These are phyloP conservation scores for Lepidocolaptes lacrymiger DNA, from an alignment of 2,797 vertebrate species.

Conservation along the genomic window DNA sequence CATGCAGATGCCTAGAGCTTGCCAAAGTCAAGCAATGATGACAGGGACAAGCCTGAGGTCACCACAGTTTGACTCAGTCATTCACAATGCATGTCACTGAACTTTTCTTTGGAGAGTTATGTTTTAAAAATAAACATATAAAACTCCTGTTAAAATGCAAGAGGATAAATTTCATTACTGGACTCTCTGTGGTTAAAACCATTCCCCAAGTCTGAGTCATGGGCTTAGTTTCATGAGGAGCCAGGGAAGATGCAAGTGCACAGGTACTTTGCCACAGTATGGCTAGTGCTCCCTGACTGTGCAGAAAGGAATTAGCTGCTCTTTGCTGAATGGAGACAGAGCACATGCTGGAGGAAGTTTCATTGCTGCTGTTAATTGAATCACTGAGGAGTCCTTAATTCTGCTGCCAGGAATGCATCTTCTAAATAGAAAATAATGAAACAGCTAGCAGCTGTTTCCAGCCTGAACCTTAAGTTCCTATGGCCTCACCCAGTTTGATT, in stretches of 20 bases:
- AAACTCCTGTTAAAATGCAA: background rate
- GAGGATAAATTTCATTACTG: background rate
- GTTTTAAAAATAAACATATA: background rate
- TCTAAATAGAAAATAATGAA: conserved; percentile 3
- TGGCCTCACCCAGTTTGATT: background rate
- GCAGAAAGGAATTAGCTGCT: background rate
- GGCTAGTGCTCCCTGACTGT: background rate
- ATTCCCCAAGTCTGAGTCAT: background rate
- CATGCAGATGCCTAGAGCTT: background rate
- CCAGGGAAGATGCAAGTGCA: fast-evolving
- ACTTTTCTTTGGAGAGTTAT: background rate
- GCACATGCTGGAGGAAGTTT: background rate
- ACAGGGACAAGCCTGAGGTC: background rate
- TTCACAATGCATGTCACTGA: background rate
- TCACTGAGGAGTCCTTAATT: background rate
- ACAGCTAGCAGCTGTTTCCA: background rate
- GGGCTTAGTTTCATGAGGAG: background rate
- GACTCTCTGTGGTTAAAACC: background rate
- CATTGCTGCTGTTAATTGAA: background rate
- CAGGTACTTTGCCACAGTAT: fast-evolving
- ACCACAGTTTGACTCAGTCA: background rate
- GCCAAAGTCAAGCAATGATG: background rate
- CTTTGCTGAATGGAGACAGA: background rate
- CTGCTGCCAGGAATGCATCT: background rate
- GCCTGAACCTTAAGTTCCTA: background rate